Evolutionary conservation across 64 coral and sea anemone genomes (phyloP).

Genomic region (Acropora yongei): DNA sequence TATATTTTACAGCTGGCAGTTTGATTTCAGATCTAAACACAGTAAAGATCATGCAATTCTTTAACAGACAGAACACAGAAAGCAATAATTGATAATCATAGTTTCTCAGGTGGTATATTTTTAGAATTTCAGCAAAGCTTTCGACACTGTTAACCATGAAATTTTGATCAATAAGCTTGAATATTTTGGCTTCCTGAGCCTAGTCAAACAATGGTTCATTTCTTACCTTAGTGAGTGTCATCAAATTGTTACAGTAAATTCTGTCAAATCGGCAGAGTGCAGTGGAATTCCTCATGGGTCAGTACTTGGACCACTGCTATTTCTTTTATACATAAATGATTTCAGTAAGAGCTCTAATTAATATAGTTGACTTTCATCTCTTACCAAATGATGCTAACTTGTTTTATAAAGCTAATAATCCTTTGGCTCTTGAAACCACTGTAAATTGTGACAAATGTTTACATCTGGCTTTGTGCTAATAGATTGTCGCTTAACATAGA

Average conservation of each 20-base stretch:
- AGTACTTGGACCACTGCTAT: not conserved
- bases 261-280: not conserved
- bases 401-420: not conserved
- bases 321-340: not conserved
- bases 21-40: no score
- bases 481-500: not conserved
- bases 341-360: not conserved
- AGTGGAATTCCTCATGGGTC: not conserved
- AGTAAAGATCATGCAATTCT: no score
- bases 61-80: no score
- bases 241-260: not conserved
- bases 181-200: not conserved
- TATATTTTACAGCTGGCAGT: no score
- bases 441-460: not conserved
- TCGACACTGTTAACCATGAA: no score
- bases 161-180: no score
- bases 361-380: not conserved
- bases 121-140: not conserved
- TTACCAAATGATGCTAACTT: not conserved
- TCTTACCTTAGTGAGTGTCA: not conserved
- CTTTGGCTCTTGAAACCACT: not conserved
- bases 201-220: not conserved
- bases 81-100: no score
- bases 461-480: not conserved
- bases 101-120: not conserved